phyloP scores from a whole-genome alignment of 2,888 invertebrate species.

The Pyrgus malvae region DNA sequence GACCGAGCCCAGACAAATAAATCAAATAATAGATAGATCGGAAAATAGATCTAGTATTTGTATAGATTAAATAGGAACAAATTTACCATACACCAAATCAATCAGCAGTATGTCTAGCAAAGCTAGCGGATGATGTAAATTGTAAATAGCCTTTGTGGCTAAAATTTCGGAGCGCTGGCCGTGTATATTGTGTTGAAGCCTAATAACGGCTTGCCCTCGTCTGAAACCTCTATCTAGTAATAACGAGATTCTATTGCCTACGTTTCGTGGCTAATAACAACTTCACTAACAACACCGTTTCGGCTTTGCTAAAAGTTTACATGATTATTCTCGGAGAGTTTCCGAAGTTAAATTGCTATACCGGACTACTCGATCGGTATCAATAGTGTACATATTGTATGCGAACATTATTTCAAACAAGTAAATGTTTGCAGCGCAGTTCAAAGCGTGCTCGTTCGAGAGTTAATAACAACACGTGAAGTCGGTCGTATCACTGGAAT shows the following conservation, averaged over 20 bases:
- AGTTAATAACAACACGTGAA: slow-evolving; percentile 20
- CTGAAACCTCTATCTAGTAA: slow-evolving; percentile 22
- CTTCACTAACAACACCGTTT: slow-evolving; percentile 13
- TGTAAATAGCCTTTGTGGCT: slow-evolving; percentile 38
- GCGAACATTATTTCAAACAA: slow-evolving; percentile 3
- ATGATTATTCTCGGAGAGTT: slow-evolving; percentile 5
- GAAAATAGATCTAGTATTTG: background rate
- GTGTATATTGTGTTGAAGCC: slow-evolving; percentile 23
- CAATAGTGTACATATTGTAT: slow-evolving; percentile 3
- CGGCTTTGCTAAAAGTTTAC: slow-evolving; percentile 16
- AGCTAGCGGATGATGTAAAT: slow-evolving; percentile 27
- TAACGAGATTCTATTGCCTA: slow-evolving; percentile 27
- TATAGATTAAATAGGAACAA: slow-evolving; percentile 9
- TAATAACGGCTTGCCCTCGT: slow-evolving; percentile 16
- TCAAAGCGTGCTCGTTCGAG: background rate
- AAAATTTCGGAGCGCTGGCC: slow-evolving; percentile 32
- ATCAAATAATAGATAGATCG: too few species aligned
- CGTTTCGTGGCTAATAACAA: slow-evolving; percentile 23
- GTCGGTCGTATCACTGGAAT: slow-evolving; percentile 8
- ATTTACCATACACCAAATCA: slow-evolving; percentile 1
- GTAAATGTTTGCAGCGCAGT: slow-evolving; percentile 1
- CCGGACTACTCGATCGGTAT: background rate
- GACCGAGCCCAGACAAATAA: too few species aligned
- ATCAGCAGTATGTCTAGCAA: slow-evolving; percentile 11
- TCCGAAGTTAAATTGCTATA: slow-evolving; percentile 12